These are phyloP conservation scores for Fistularia commersonii DNA, from an alignment of 2,797 vertebrate species.

Conservation along the genomic window DNA sequence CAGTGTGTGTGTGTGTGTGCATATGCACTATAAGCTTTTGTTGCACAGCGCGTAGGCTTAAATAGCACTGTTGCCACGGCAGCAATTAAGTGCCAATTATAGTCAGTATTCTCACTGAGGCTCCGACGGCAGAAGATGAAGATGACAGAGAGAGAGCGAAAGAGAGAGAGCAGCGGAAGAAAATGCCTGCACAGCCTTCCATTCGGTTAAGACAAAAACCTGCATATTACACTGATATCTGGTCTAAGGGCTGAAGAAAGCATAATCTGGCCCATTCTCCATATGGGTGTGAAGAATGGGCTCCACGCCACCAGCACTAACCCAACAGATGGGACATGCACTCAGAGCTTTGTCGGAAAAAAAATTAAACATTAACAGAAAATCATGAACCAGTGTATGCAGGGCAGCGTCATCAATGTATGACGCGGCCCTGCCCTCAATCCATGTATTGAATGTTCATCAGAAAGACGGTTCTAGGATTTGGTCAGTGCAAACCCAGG, in stretches of 20 bases:
- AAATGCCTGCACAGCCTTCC: constrained; percentile 28
- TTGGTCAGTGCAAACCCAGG: too few species aligned
- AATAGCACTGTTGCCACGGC: constrained; percentile 71
- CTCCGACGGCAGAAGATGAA: constrained; percentile 42
- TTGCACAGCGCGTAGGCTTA: constrained; percentile 40
- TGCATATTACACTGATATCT: constrained; percentile 7
- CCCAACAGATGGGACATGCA: constrained; percentile 34
- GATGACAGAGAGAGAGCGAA: constrained; percentile 7
- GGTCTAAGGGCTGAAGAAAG: constrained; percentile 9
- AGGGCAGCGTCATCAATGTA: constrained; percentile 1
- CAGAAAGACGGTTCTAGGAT: background rate
- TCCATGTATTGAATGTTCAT: background rate
- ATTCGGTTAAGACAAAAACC: constrained; percentile 25
- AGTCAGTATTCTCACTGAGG: constrained; percentile 53
- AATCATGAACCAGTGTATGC: constrained; percentile 9
- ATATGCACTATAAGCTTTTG: constrained; percentile 25
- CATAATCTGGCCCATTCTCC: constrained; percentile 17
- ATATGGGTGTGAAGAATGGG: constrained; percentile 17
- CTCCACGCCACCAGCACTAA: constrained; percentile 18
- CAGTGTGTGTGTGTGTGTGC: background rate
- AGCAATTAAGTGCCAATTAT: constrained; percentile 74
- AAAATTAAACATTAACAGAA: constrained; percentile 43
- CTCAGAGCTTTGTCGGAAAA: constrained; percentile 26
- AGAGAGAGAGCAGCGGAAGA: constrained; percentile 10
- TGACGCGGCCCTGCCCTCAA: too few species aligned